A percentile compares a stretch with the other conserved stretches of the same genome.
Evolutionary conservation across 2,888 invertebrate genomes (phyloP).

Genomic region (Drosophila anomalipes): DNA sequence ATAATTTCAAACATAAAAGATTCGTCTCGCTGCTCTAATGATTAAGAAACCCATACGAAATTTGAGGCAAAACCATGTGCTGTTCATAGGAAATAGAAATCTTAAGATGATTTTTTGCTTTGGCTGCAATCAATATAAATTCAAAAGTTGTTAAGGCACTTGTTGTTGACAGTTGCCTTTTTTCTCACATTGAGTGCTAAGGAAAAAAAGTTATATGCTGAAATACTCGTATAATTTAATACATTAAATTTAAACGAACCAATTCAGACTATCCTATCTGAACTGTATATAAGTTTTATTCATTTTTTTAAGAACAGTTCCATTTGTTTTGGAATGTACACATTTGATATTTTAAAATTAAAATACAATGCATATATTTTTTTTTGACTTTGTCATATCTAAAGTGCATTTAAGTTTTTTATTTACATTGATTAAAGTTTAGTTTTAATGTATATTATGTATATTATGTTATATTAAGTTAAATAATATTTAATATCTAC

Average conservation of each 20-base stretch:
- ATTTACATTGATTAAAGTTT: neutral
- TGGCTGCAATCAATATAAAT: neutral
- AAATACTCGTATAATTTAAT: neutral
- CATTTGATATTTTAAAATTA: neutral
- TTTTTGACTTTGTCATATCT: neutral
- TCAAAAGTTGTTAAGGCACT: neutral
- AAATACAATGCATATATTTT: neutral
- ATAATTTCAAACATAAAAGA: conserved; percentile 44
- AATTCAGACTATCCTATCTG: neutral
- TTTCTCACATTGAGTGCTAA: neutral
- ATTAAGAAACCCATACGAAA: neutral
- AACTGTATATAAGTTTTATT: neutral
- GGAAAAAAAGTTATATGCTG: neutral
- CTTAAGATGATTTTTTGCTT: neutral
- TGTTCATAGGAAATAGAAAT: neutral
- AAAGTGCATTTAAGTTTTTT: neutral
- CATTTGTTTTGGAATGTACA: too few species aligned
- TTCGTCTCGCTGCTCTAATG: neutral
- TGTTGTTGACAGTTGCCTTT: neutral
- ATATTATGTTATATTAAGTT: neutral
- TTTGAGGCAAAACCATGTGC: neutral
- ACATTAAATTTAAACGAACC: neutral
- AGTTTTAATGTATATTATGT: neutral
- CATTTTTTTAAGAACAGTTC: neutral
- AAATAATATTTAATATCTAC: neutral